phyloP scores from a whole-genome alignment of 2,113 vertebrate genomes.

The Dipodomys stephensi region DNA sequence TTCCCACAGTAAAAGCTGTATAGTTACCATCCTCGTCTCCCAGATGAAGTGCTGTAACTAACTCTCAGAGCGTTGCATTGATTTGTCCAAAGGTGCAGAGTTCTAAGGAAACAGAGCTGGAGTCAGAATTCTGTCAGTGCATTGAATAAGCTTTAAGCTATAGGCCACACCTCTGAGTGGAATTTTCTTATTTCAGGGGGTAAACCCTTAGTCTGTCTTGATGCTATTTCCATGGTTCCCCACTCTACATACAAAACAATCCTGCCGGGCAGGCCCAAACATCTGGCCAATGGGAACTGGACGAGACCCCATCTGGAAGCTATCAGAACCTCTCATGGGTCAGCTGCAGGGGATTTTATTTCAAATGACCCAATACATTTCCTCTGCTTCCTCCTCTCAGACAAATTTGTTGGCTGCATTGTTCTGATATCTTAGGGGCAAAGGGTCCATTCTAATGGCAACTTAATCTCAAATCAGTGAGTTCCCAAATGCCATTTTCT shows the following conservation, averaged over 20 bases:
- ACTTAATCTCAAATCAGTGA: constrained; percentile 62
- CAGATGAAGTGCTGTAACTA: constrained; percentile 26
- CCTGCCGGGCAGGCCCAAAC: constrained; percentile 70
- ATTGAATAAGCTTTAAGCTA: constrained; percentile 63
- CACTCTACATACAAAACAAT: constrained; percentile 82
- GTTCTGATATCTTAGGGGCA: constrained; percentile 72
- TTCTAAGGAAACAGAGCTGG: constrained; percentile 25
- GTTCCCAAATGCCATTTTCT: constrained; percentile 28
- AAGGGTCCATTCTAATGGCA: constrained; percentile 71
- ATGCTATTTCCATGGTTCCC: constrained; percentile 82
- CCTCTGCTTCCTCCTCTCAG: constrained; percentile 77
- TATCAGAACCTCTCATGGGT: constrained; percentile 82
- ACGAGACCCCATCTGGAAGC: constrained; percentile 80
- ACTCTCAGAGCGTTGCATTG: constrained; percentile 42
- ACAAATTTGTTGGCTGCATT: constrained; percentile 73
- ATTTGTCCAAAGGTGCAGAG: constrained; percentile 39
- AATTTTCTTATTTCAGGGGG: constrained; percentile 77
- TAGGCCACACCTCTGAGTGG: constrained; percentile 73
- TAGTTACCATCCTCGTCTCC: not conserved
- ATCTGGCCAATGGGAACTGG: constrained; percentile 82
- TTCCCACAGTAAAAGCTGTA: not conserved
- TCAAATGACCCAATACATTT: constrained; percentile 83
- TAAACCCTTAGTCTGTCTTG: constrained; percentile 73
- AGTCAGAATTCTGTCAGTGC: constrained; percentile 14
- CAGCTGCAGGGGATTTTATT: constrained; percentile 82